Base-by-base conservation (phyloP, 1,140 invertebrate genomes). In the Pseudomyrmex flavicornis region DNA sequence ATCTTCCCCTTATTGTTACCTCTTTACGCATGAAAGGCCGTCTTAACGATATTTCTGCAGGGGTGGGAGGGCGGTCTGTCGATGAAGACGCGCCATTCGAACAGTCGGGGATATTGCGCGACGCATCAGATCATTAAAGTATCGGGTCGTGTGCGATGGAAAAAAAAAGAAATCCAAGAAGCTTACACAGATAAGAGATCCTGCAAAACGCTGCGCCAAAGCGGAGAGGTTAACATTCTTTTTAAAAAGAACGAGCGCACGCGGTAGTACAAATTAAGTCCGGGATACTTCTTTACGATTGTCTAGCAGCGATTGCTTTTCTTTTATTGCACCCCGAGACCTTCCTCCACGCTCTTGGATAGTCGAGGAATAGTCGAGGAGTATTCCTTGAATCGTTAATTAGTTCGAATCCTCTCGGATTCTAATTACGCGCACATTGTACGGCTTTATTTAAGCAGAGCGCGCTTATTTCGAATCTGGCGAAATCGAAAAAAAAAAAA, bases 361-460 rank as follows among this genome's bases (percentile, higher is more conserved):
- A 87, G 20, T 56, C 50, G 72, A 62, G 82, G 46, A 76, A 82
- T 82, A 85, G 50, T 12, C 50, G 10, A 85, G 52, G 35, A 74
- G 35, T 75, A 66, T 82, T 61, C 66, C 58, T 82, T 82, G 87
- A 87, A 88, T 88, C 85, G 82, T 88, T 88, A 88, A 88, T 88
- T 88, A 87, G 72, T 84, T 82, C 46, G 85, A 82, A 87, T 35
- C 35, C 86, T 87, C 83, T 74, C 50, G 65, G 75, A 76, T 85
- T 82, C 76, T 85, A 88, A 85, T 88, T 87, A 84, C 72, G 73
- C 82, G 76, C 66, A 22, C 59, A 87, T 83, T 85, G 85, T 85
- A 87, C 82, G 61, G 48, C 87, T 88, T 88, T 87, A 88, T 88
- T 88, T 88, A 82, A 88, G 50, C 70, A 15, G 46, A 22, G 26